A percentile compares a stretch with the other conserved stretches of the same genome.
These are phyloP conservation scores for Aix galericulata DNA, from an alignment of 2,113 vertebrate genomes.

Conservation along the genomic window DNA sequence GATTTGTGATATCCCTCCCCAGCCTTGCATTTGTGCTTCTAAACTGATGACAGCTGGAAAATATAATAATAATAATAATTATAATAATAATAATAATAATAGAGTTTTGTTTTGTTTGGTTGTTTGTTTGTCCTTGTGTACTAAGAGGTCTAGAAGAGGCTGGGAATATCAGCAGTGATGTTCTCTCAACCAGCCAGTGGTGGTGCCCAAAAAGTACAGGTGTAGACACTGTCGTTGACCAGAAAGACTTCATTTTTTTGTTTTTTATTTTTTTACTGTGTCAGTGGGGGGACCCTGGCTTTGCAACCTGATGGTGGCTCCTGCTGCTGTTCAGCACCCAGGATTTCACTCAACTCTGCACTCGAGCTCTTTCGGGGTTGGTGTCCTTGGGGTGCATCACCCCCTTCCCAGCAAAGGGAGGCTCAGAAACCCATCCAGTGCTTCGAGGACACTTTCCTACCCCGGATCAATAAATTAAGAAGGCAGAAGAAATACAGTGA, in stretches of 20 bases:
- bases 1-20: background rate
- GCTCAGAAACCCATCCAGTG: background rate
- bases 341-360: background rate
- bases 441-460: background rate
- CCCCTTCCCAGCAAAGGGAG: background rate
- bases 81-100: too few relatives aligned
- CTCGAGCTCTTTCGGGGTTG: background rate
- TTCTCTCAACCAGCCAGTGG: background rate
- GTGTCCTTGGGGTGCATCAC: background rate
- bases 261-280: too few relatives aligned
- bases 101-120: too few relatives aligned
- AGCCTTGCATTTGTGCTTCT: background rate
- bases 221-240: background rate
- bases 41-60: background rate
- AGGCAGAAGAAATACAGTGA: background rate
- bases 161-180: background rate
- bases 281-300: fast-evolving
- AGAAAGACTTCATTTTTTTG: background rate
- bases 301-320: background rate
- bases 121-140: background rate
- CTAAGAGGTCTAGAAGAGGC: background rate
- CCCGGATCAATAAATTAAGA: background rate
- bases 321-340: background rate
- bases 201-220: background rate
- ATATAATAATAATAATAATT: background rate